Evolutionary conservation across 2,888 invertebrate species (phyloP), one percentile per base, ranked within the genome.

Genomic region (Coelinius sp.): DNA sequence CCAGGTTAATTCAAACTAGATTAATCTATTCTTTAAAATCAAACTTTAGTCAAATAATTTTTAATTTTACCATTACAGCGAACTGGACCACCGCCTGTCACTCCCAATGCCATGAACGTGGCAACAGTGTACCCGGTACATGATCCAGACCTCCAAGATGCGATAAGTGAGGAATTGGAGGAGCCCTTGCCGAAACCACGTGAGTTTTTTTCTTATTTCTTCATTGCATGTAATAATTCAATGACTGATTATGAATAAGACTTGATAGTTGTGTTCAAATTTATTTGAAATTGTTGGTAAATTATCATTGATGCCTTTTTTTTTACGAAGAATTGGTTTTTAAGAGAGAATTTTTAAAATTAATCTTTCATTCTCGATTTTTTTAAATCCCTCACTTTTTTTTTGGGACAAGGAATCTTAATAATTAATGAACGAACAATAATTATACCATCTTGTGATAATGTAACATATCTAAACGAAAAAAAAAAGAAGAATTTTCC

Each of bases 111-210:
- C 68, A 85, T 85, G 85, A 84, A 83, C 68, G 80, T 81, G 8
- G 82, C 85, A n/a, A 85, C 85, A 67, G 85, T 85, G n/a, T 84
- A 82, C 75, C 85, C 85, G 14, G 79, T 77, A n/a, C 76, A 76
- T 68, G 80, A 79, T 67, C 63, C 35, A 14, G 46, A 46, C 20
- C 67, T 44, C 8, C 49, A 20, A 14, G 70, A 70, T 25, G 31
- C 71, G 1, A 49, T 35, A 12, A 71, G 65, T 24, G 71, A 71
- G 35, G 70, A 52, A 10, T 63, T 53, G n/a, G 66, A 68, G 17
- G 38, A 38, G 22, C 59, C 31, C 7, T 63, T 68, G 24, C 25
- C n/a, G 17, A 20, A 38, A 35, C 66, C 31, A 65, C 76, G 78
- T 79, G 46, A 79, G 78, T 78, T 70, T 52, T 59, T 67, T 25